Base-by-base conservation (phyloP, 2,888 invertebrate species). In the Drosophila robusta region DNA sequence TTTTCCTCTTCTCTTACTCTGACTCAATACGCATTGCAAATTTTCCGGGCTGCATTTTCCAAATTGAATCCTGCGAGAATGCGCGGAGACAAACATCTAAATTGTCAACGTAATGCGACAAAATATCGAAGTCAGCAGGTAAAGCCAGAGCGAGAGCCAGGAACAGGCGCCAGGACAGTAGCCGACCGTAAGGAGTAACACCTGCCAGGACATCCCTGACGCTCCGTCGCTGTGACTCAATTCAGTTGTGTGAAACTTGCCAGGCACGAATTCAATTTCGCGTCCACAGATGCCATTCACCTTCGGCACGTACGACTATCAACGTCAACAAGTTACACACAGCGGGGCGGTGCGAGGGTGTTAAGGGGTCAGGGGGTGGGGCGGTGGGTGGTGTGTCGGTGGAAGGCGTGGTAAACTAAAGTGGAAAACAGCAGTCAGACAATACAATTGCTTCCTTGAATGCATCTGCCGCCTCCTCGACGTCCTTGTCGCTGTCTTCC, bases 241-340 rank as follows among this genome's bases (percentile, higher is more conserved):
- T 82, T 70, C 80, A 66, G 79, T 61, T 73, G 78, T 61, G 78
- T 57, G 73, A 63, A 78, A 76, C 55, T 76, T 77, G 67, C 80
- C 67, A 80, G 89, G 89, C 85, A 86, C 85, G 85, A 86, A 89
- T 86, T 86, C 85, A 86, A 86, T 86, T 86, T 87, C 88, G 88
- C 85, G 89, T 89, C 85, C 89, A 89, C 88, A 85, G 88, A 85
- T 85, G 85, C 85, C 85, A 85, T 89, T 86, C 85, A 86, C 85
- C 85, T 89, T 86, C 89, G 85, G 88, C 85, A 86, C 85, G 85
- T 86, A 87, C 89, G 62, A 72, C 89, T 89, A 86, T 86, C 85
- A 86, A 86, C 85, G 85, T 86, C 85, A 89, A 86, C 85, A 86
- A 86, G 85, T 86, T 89, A 79, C 79, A 82, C 72, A 71, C 68